These are phyloP conservation scores for Crax fasciolata DNA, from an alignment of 2,797 vertebrate species.

Conservation along the genomic window DNA sequence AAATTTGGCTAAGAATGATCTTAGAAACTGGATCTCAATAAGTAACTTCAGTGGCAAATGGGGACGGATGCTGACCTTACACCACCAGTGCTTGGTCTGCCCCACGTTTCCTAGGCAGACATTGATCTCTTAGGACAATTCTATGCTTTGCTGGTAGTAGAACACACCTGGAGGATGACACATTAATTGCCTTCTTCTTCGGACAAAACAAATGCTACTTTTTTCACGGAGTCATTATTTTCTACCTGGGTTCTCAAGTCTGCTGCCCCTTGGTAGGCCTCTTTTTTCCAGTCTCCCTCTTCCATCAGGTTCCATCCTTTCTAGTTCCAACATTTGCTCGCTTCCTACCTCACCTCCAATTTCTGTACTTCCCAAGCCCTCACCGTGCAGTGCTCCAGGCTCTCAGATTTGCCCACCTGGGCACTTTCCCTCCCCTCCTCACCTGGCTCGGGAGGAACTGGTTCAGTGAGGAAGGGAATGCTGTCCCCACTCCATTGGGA, in stretches of 20 bases:
- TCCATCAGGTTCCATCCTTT: neutral
- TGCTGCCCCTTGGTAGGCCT: neutral
- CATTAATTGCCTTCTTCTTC: neutral
- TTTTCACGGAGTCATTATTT: neutral
- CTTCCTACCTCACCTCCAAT: neutral
- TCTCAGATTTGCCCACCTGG: rapidly evolving
- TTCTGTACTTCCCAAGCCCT: neutral
- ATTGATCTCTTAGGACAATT: neutral
- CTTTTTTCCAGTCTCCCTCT: neutral
- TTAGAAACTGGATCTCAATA: neutral
- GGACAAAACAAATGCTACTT: neutral
- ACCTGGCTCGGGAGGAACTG: neutral
- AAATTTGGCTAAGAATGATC: neutral
- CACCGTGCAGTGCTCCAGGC: rapidly evolving
- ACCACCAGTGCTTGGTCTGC: neutral
- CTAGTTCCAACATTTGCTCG: neutral
- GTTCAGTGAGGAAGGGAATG: neutral
- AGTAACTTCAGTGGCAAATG: neutral
- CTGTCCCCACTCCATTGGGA: neutral
- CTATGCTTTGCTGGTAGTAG: neutral
- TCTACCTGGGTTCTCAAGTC: neutral
- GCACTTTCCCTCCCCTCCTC: neutral
- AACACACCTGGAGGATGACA: neutral
- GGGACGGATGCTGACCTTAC: neutral
- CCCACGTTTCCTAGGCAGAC: neutral